Conservation (phyloP, 1,140 invertebrate genomes). For the Anoplophora glabripennis region DNA sequence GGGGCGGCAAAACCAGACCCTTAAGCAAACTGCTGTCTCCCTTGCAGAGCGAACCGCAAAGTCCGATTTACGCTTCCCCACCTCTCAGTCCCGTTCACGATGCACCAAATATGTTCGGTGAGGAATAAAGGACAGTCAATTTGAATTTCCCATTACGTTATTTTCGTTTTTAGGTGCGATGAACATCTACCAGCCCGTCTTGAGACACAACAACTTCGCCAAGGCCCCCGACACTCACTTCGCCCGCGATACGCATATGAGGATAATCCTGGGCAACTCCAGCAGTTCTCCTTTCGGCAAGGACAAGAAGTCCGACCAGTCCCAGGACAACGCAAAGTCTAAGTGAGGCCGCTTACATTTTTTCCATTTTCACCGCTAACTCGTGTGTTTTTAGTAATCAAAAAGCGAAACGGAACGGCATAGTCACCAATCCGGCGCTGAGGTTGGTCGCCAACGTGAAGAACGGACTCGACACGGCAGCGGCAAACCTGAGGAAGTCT, state of each 20-base stretch:
- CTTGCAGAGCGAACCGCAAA: constrained; percentile 71
- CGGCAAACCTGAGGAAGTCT: constrained; percentile 51
- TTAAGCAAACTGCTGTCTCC: constrained; percentile 64
- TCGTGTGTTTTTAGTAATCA: constrained; percentile 46
- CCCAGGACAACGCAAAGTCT: constrained; percentile 26
- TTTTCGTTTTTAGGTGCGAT: constrained; percentile 39
- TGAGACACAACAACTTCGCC: constrained; percentile 45
- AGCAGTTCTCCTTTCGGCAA: constrained; percentile 44
- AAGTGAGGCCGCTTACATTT: not conserved
- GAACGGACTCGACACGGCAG: constrained; percentile 64
- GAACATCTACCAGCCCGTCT: constrained; percentile 47
- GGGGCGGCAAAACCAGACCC: constrained; percentile 58
- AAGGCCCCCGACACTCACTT: constrained; percentile 64
- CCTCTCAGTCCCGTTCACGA: constrained; percentile 70
- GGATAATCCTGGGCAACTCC: constrained; percentile 76
- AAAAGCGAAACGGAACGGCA: constrained; percentile 80
- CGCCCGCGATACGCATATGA: constrained; percentile 84
- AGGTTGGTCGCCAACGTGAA: constrained; percentile 67
- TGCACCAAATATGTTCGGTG: constrained; percentile 42
- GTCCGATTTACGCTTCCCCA: constrained; percentile 72
- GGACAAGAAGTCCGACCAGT: constrained; percentile 39
- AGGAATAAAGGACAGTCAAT: constrained; percentile 9
- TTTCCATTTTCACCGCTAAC: not conserved
- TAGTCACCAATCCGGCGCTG: constrained; percentile 88
- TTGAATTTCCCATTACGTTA: not conserved